These are phyloP conservation scores for Streptopelia turtur DNA, from an alignment of 2,797 vertebrate species.

Conservation along the genomic window DNA sequence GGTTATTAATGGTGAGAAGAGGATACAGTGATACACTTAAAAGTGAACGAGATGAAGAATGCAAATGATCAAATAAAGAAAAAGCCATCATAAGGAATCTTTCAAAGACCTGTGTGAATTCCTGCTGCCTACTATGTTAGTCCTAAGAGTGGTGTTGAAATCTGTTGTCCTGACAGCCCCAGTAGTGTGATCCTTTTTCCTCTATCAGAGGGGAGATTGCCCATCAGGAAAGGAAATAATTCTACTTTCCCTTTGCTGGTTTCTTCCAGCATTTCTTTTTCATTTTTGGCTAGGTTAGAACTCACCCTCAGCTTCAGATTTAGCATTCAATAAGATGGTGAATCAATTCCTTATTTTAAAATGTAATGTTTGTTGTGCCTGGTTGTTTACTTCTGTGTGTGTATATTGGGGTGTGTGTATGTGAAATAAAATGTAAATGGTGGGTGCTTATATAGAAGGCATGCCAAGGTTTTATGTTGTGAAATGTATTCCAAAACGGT, in stretches of 20 bases:
- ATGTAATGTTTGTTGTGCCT: not conserved
- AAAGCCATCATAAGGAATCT: not conserved
- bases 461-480: not conserved
- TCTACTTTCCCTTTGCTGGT: not conserved
- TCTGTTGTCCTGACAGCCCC: not conserved
- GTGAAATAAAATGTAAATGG: not conserved
- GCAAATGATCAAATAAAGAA: not conserved
- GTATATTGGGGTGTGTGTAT: fast-evolving
- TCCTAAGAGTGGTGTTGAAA: not conserved
- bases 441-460: not conserved
- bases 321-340: not conserved
- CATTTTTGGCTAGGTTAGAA: not conserved
- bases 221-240: not conserved
- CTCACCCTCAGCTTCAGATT: not conserved
- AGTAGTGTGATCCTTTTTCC: not conserved
- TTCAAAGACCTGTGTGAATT: fast-evolving
- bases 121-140: not conserved
- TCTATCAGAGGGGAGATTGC: not conserved
- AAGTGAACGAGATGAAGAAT: not conserved
- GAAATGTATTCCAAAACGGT: not conserved
- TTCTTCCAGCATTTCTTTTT: not conserved
- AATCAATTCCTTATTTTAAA: not conserved
- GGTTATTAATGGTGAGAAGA: too few relatives aligned
- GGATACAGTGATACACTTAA: too few relatives aligned
- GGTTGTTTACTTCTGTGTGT: not conserved